These are phyloP conservation scores for Coleophora flavipennella DNA, from an alignment of 2,888 invertebrate species.

Conservation along the genomic window DNA sequence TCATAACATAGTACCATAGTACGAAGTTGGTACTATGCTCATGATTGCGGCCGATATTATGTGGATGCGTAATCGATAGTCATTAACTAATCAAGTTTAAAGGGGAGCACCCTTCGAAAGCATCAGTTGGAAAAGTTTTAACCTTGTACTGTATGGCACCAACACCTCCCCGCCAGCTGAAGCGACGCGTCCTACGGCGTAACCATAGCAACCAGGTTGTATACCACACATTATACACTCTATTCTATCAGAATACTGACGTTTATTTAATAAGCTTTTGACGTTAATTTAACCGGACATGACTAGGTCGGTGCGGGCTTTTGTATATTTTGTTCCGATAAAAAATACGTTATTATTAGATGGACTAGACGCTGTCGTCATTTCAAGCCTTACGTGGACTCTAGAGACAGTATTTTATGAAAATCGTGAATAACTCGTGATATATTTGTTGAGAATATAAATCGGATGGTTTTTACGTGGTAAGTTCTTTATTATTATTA, in stretches of 20 bases:
- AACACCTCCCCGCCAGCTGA: constrained; percentile 21
- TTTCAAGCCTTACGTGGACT: no score
- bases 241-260: constrained; percentile 12
- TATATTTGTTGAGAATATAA: no score
- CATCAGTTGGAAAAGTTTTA: constrained; percentile 7
- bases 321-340: constrained; percentile 21
- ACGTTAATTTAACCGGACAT: constrained; percentile 36
- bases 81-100: constrained; percentile 20
- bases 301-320: constrained; percentile 26
- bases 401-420: no score
- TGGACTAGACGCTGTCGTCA: no score
- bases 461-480: no score
- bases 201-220: constrained; percentile 36
- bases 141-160: constrained; percentile 44
- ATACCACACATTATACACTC: constrained; percentile 28
- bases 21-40: no score
- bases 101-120: constrained; percentile 26
- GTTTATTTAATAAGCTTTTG: constrained; percentile 56
- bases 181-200: constrained; percentile 43
- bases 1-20: no score
- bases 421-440: no score
- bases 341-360: constrained; percentile 11
- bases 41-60: no score
- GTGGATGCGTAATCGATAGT: constrained; percentile 16
- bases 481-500: no score